Evolutionary conservation across 2,113 vertebrate genomes (phyloP).

Genomic region (Nycticebus coucang): DNA sequence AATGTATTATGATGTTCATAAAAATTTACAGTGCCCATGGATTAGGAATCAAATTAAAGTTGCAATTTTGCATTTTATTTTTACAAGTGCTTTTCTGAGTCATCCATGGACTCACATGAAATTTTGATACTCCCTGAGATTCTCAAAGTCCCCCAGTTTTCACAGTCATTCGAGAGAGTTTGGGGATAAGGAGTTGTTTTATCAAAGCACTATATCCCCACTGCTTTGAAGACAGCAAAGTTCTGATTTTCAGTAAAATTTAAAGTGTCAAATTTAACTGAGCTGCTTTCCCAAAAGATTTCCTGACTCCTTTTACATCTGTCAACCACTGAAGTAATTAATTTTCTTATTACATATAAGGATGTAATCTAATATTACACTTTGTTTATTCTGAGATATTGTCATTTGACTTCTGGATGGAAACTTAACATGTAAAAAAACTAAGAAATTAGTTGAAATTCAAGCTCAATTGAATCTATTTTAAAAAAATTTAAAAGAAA

Average conservation of each 20-base stretch:
- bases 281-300: not conserved
- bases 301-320: slow-evolving; percentile 16
- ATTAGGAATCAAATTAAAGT: not conserved
- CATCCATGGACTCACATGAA: not conserved
- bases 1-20: not conserved
- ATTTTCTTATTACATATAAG: not conserved
- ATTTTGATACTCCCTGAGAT: not conserved
- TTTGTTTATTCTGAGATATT: slow-evolving; percentile 42
- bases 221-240: not conserved
- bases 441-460: slow-evolving; percentile 35
- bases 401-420: not conserved
- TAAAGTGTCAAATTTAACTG: not conserved
- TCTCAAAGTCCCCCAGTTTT: not conserved
- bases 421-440: not conserved
- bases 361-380: not conserved
- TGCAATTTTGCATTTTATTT: not conserved
- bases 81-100: not conserved
- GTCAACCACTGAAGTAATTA: not conserved
- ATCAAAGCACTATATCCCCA: not conserved
- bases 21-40: not conserved
- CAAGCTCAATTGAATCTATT: slow-evolving; percentile 17
- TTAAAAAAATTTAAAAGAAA: not conserved
- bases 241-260: not conserved
- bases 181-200: not conserved
- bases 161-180: not conserved